Evolutionary conservation across 2,888 invertebrate species (phyloP), one percentile per base, ranked within the genome.

Genomic region (Fissipunctia ypsillon): DNA sequence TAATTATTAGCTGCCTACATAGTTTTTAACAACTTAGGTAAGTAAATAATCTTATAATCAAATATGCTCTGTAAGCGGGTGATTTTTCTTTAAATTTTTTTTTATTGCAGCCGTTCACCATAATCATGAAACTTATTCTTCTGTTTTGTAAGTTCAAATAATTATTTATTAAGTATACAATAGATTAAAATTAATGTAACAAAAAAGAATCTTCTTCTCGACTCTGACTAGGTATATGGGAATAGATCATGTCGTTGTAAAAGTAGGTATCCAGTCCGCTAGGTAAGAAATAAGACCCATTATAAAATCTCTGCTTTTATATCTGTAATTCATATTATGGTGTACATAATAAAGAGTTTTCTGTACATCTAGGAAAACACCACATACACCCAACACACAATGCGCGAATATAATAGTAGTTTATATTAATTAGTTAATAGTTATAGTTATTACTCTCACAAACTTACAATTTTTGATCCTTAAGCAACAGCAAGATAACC

Each of bases 61-160:
- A 10, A 76, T 28, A 28, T 16, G 41, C 1, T 52, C 5, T 4
- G 43, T 2, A 25, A 28, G 43, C 25, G 19, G 12, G 1, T 14
- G 19, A 12, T 6, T n/a, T 41, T 31, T 5, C 9, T 10, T 38
- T 25, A 25, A 16, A 9, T 31, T 12, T 2, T 41, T 48, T 41
- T 12, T 38, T 2, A 1, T 50, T 50, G 28, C 56, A 12, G 7
- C 3, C 5, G 35, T 50, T 38, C 14, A n/a, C 19, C 3, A 10
- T 41, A 7, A 56, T n/a, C 5, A n/a, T 59, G 52, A 52, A 73
- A 31, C 0, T 65, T 14, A 7, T 68, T 56, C 5, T 81, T 45
- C 35, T 76, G 7, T 38, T 76, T 31, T 54, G 78, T 78, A 81
- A 78, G 78, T 78, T 78, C 1, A 41, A 52, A 59, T 59, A 4